phyloP scores from a whole-genome alignment of 2,797 vertebrate genomes.

The Bradypodion ventrale region DNA sequence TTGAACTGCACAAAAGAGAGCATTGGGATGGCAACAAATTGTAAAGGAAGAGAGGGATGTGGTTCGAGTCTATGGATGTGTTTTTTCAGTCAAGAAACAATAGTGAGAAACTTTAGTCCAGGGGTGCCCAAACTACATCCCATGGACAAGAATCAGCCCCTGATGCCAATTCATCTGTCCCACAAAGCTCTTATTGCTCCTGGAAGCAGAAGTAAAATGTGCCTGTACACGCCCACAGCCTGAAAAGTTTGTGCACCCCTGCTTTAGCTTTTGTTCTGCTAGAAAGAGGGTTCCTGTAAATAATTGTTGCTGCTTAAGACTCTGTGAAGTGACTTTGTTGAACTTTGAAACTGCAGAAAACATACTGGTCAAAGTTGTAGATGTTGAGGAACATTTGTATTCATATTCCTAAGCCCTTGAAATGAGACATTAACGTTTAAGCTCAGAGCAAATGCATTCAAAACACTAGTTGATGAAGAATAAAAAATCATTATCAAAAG shows the following conservation, averaged over 20 bases:
- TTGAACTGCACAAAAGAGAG: background rate
- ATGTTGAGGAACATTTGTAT: background rate
- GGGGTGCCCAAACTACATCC: no score
- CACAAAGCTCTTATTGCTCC: no score
- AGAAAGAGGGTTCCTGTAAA: background rate
- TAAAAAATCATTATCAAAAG: background rate
- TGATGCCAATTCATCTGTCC: no score
- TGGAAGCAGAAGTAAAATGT: no score
- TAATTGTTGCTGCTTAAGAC: background rate
- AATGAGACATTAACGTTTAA: conserved; percentile 17
- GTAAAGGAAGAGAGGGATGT: background rate
- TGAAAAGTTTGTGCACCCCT: no score
- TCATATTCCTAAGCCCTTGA: background rate
- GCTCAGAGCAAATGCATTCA: conserved; percentile 5
- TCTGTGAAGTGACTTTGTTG: background rate
- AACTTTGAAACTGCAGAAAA: background rate
- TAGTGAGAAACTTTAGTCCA: no score
- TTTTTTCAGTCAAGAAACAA: background rate
- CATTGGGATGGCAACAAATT: background rate
- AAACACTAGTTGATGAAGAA: conserved; percentile 2
- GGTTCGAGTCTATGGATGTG: background rate
- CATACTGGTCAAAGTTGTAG: background rate
- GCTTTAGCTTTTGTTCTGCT: background rate
- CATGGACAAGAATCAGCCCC: no score
- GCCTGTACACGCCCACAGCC: no score